Percentiles rank a stretch among this genome's conserved stretches.
phyloP scores from a whole-genome alignment of 2,888 invertebrate genomes.

The Acanthosepion lycidas region DNA sequence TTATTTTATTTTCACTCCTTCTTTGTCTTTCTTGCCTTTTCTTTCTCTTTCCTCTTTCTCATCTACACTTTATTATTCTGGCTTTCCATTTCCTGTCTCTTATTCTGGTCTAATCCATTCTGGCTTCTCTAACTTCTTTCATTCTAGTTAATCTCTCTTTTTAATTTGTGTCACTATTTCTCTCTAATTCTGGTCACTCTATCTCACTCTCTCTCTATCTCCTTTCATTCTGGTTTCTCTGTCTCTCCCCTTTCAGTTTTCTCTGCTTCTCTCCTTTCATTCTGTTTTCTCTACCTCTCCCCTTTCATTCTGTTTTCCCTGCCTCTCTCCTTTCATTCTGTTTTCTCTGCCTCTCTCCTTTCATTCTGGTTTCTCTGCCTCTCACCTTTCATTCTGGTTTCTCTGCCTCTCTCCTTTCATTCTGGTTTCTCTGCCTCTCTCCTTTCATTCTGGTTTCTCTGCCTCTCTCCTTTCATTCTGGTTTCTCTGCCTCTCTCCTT shows the following conservation, averaged over 20 bases:
- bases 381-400: not conserved
- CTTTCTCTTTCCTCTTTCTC: too few relatives aligned
- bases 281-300: not conserved
- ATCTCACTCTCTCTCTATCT: not conserved
- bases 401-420: not conserved
- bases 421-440: not conserved
- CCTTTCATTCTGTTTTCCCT: not conserved
- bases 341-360: not conserved
- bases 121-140: too few relatives aligned
- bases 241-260: not conserved
- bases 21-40: too few relatives aligned
- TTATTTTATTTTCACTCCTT: too few relatives aligned
- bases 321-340: rapidly evolving
- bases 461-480: not conserved
- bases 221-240: too few relatives aligned
- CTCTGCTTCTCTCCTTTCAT: not conserved
- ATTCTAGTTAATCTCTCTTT: too few relatives aligned
- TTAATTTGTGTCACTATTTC: too few relatives aligned
- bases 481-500: not conserved
- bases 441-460: not conserved
- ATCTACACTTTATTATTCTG: too few relatives aligned
- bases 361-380: not conserved
- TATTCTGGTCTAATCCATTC: too few relatives aligned
- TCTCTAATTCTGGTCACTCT: not conserved
- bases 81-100: too few relatives aligned